A percentile compares a stretch with the other conserved stretches of the same genome.
These are phyloP conservation scores for Formica exsecta DNA, from an alignment of 1,140 invertebrate species.

Conservation along the genomic window DNA sequence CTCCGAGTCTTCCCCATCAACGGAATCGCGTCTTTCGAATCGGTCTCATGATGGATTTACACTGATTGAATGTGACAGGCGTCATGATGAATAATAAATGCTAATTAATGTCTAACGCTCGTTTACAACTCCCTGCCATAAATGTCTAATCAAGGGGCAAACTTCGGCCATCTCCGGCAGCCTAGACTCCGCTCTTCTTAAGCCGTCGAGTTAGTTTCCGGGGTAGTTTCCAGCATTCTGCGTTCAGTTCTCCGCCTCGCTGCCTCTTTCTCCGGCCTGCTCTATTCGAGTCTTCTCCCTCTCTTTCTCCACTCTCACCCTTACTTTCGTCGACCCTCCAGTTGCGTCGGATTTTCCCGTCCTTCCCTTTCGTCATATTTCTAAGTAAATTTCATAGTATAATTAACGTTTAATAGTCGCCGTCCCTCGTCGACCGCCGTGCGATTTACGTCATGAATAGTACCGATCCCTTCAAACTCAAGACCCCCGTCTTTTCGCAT, in stretches of 20 bases:
- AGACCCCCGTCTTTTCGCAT: slow-evolving; percentile 18
- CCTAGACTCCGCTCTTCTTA: slow-evolving; percentile 55
- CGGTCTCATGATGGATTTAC: slow-evolving; percentile 33
- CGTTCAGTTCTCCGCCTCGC: slow-evolving; percentile 1
- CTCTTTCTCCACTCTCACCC: slow-evolving; percentile 28
- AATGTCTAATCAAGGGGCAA: slow-evolving; percentile 75
- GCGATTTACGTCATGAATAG: slow-evolving; percentile 16
- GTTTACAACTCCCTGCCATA: slow-evolving; percentile 69
- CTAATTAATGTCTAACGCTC: slow-evolving; percentile 72
- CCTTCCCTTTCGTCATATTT: slow-evolving; percentile 50
- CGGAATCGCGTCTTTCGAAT: slow-evolving; percentile 2
- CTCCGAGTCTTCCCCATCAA: not conserved
- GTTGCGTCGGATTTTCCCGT: slow-evolving; percentile 16
- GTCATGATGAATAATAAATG: slow-evolving; percentile 68
- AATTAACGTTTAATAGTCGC: slow-evolving; percentile 60
- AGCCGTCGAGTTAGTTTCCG: slow-evolving; percentile 69
- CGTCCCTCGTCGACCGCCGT: not conserved
- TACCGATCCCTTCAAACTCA: slow-evolving; percentile 14
- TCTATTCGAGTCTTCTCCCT: slow-evolving; percentile 18
- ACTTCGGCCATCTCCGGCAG: slow-evolving; percentile 60
- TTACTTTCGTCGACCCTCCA: not conserved
- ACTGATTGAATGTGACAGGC: slow-evolving; percentile 41
- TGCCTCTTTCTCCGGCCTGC: not conserved
- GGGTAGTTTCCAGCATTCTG: slow-evolving; percentile 70
- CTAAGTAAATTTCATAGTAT: slow-evolving; percentile 62